phyloP scores from a whole-genome alignment of 2,113 vertebrate species.

The Brachyhypopomus gauderio region DNA sequence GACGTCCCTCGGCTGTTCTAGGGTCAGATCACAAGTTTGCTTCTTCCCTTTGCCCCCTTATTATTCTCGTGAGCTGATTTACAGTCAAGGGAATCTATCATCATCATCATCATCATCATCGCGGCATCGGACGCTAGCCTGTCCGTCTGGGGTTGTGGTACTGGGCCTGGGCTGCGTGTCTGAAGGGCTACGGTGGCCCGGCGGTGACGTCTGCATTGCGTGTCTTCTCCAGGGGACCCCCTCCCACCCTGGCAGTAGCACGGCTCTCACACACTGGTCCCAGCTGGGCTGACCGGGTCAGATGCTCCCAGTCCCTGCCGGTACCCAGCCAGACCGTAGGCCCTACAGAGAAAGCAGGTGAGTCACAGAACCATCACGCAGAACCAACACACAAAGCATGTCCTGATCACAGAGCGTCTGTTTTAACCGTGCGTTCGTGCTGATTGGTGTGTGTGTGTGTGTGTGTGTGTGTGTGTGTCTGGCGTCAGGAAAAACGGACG shows the following conservation, averaged over 20 bases:
- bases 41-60: not conserved
- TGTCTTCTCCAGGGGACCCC: conserved; percentile 74
- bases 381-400: not conserved
- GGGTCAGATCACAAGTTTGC: not conserved
- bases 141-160: too few relatives aligned
- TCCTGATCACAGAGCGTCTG: too few relatives aligned
- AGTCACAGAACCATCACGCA: conserved; percentile 22
- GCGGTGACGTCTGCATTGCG: not conserved
- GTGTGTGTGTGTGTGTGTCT: conserved; percentile 37
- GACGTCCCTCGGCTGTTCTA: conserved; percentile 21
- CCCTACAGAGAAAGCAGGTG: conserved; percentile 76
- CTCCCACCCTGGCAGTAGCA: conserved; percentile 77
- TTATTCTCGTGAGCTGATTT: conserved; percentile 9
- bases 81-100: not conserved
- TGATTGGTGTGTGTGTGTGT: not conserved
- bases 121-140: too few relatives aligned
- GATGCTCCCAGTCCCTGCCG: conserved; percentile 80
- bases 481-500: conserved; percentile 83
- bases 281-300: conserved; percentile 96
- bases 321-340: conserved; percentile 59
- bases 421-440: too few relatives aligned
- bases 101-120: too few relatives aligned
- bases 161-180: too few relatives aligned
- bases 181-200: too few relatives aligned
- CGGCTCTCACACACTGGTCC: conserved; percentile 85